Conservation (phyloP, 2,113 vertebrate genomes). For the Aix galericulata region DNA sequence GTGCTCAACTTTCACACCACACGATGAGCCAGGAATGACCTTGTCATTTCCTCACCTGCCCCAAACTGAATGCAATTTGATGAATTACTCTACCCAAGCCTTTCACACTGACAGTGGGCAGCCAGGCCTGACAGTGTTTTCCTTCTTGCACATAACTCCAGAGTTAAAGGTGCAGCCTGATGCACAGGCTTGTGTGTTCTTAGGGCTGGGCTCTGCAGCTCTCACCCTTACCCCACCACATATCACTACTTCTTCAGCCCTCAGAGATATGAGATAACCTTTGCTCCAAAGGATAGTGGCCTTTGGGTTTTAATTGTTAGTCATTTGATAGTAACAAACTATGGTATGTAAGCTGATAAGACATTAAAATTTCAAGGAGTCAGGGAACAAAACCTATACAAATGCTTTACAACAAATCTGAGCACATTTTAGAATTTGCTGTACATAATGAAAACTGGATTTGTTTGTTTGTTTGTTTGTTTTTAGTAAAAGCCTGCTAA, state of each 20-base stretch:
- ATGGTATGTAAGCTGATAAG: neutral
- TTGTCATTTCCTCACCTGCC: constrained; percentile 24
- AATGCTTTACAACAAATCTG: neutral
- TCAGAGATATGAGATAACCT: constrained; percentile 31
- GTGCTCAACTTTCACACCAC: neutral
- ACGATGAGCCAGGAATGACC: constrained; percentile 32
- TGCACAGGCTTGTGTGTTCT: constrained; percentile 46
- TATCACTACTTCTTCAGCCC: constrained; percentile 8
- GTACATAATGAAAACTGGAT: neutral
- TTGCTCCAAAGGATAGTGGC: neutral
- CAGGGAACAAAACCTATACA: neutral
- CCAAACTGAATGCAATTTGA: constrained; percentile 38
- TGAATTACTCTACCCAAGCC: constrained; percentile 47
- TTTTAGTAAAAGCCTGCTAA: neutral
- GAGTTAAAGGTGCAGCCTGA: constrained; percentile 67
- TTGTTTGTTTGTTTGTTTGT: neutral
- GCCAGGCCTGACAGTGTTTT: constrained; percentile 63
- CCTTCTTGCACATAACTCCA: constrained; percentile 45
- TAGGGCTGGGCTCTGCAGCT: constrained; percentile 46
- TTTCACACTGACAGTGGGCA: constrained; percentile 54
- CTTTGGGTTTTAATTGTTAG: constrained; percentile 10
- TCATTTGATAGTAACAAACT: neutral
- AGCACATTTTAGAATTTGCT: neutral
- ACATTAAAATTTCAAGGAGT: neutral
- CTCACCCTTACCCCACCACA: constrained; percentile 8